Base-by-base conservation (phyloP, 2,113 vertebrate genomes). In the Illadopsis cleaveri region DNA sequence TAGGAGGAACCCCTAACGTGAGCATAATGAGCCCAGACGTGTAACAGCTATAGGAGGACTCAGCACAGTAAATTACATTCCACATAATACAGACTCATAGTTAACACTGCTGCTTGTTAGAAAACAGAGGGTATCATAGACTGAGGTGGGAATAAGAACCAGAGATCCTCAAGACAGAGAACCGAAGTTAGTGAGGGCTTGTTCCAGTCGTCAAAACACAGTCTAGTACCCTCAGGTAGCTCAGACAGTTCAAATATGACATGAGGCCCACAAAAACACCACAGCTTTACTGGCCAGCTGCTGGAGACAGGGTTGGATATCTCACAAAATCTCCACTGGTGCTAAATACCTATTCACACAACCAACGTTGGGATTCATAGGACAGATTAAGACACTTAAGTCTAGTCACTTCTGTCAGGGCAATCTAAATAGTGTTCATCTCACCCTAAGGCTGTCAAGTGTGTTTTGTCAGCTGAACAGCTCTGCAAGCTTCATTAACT, bases 391-490 rank as follows among this genome's bases (percentile, higher is more conserved):
- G 77, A 89, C 25, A 60, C 9, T 37, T 35, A 60, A 86, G 5
- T 77, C 54, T 47, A 61, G 85, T 65, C 51, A 69, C 28, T 77
- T 76, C 62, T 93, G 79, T 60, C 71, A 83, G 48, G 70, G 60
- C 11, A 90, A 47, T 24, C 20, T 9, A 78, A 83, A 66, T 20
- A 87, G 72, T 2, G 12, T 20, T 62, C 86, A 78, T 71, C 72
- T 83, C 64, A 47, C 50, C 72, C 89, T 54, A 58, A 77, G 64
- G 64, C 85, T 88, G 72, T 62, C 82, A 89, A 94, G 60, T 35
- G 19, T 27, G 20, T 83, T 88, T 77, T 86, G 80, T 89, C 80
- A 90, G 71, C 90, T 90, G 82, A 80, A 93, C 68, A 86, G 64
- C 60, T 89, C 58, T 83, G 42, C 18, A 30, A 78, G 64, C 64